Conservation (phyloP, 64 coral and sea anemone species). For the Cladopsammia gracilis region DNA sequence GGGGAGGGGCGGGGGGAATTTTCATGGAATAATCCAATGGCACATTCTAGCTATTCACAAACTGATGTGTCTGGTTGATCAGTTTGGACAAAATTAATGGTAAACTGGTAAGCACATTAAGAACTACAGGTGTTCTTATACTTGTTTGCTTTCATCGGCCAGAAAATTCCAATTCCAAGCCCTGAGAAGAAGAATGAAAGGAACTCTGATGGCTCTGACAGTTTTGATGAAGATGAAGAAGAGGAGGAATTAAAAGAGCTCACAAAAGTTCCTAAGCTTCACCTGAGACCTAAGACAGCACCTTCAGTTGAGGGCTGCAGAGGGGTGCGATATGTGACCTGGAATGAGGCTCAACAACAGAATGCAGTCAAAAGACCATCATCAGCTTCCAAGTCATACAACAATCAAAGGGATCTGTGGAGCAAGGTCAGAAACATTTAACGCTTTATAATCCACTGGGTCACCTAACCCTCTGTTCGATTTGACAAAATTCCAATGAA, state of each 20-base stretch:
- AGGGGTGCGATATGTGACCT: constrained; percentile 92
- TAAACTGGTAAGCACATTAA: too few species aligned
- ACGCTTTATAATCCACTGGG: too few species aligned
- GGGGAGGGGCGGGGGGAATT: too few species aligned
- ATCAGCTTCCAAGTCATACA: constrained; percentile 27
- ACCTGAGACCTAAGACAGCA: constrained; percentile 86
- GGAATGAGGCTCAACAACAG: constrained; percentile 77
- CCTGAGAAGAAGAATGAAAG: constrained; percentile 35
- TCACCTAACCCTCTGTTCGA: too few species aligned
- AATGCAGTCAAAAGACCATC: constrained; percentile 39
- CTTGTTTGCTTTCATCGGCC: background rate
- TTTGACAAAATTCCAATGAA: too few species aligned
- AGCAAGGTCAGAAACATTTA: background rate
- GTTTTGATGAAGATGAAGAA: constrained; percentile 40
- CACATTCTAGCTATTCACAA: too few species aligned
- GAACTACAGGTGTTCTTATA: too few species aligned
- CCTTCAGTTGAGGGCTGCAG: constrained; percentile 71
- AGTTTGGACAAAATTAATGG: too few species aligned
- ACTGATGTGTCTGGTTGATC: too few species aligned
- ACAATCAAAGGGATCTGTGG: background rate
- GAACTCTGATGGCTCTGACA: constrained; percentile 1
- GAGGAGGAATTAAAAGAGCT: constrained; percentile 67
- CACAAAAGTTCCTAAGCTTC: constrained; percentile 85
- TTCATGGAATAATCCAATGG: too few species aligned
- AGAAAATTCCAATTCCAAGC: constrained; percentile 57